These are phyloP conservation scores for Tapirus terrestris DNA, from an alignment of 2,113 vertebrate species.

Conservation along the genomic window DNA sequence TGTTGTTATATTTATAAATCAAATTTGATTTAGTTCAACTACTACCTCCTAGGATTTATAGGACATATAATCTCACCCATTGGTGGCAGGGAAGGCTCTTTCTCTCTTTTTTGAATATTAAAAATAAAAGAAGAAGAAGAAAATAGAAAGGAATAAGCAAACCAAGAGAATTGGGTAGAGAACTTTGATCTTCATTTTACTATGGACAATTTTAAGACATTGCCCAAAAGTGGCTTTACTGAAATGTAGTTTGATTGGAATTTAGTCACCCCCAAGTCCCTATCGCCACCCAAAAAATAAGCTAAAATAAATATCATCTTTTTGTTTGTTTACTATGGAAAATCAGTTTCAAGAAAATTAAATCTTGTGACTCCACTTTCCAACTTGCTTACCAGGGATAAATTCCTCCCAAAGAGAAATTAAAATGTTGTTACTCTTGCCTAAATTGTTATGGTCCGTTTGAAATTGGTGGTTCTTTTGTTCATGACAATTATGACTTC, in stretches of 20 bases:
- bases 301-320: not conserved
- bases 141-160: not conserved
- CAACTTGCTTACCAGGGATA: not conserved
- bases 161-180: not conserved
- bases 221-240: not conserved
- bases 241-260: not conserved
- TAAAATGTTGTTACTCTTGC: not conserved
- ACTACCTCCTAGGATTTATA: not conserved
- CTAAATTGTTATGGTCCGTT: not conserved
- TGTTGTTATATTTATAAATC: not conserved
- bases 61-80: not conserved
- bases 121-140: not conserved
- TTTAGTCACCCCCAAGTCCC: not conserved
- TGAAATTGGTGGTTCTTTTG: not conserved
- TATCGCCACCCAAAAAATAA: not conserved
- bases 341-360: not conserved
- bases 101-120: not conserved
- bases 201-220: not conserved
- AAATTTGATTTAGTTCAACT: not conserved
- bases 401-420: not conserved
- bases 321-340: not conserved
- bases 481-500: not conserved
- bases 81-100: accelerated
- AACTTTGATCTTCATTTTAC: not conserved
- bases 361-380: not conserved